Evolutionary conservation across 2,797 vertebrate genomes (phyloP), one percentile per base, ranked within the genome.

Genomic region (Pangasius macronema): DNA sequence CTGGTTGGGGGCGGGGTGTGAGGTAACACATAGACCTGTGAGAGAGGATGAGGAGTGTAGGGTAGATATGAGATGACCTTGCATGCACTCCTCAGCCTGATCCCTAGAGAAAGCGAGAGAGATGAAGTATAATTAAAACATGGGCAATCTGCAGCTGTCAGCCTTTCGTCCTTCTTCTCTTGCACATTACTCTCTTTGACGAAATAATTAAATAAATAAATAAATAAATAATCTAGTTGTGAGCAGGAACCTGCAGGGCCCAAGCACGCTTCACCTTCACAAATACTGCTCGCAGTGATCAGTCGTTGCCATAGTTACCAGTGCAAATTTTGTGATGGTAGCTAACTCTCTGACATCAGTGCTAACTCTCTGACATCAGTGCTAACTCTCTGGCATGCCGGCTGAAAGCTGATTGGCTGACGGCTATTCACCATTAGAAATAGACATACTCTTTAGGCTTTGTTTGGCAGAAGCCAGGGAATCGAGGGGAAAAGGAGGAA

Each of bases 131-230:
- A 88, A 90, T 90, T 91, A 89, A 90, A 89, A 89, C 87, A 90
- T 88, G 81, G 73, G 59, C 87, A 70, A 90, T 88, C 84, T 89
- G 87, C 73, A 59, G 81, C 90, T 91, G 90, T 87, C 90, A 90
- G 88, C 86, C 83, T 76, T 53, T 72, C 83, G 68, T 67, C 33
- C 70, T 65, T 22, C 79, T 55, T 49, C 1, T 16, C 10, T 39
- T 24, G 10, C n/a, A 70, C 87, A 81, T 88, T 87, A 86, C 46
- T 59, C 11, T 85, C 75, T 88, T 85, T 3, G 18, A 55, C 33
- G 30, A 30, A 77, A 53, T 9, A 53, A 53, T 53, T 6, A 24
- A 51, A 30, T 75, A n/a, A 51, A 51, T 75, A 49, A 51, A 30
- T 75, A 51, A 51, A 51, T 75, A 49, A 77, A 77, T 53, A 77